phyloP scores from a whole-genome alignment of 2,797 vertebrate genomes.

The Alfaro cultratus region DNA sequence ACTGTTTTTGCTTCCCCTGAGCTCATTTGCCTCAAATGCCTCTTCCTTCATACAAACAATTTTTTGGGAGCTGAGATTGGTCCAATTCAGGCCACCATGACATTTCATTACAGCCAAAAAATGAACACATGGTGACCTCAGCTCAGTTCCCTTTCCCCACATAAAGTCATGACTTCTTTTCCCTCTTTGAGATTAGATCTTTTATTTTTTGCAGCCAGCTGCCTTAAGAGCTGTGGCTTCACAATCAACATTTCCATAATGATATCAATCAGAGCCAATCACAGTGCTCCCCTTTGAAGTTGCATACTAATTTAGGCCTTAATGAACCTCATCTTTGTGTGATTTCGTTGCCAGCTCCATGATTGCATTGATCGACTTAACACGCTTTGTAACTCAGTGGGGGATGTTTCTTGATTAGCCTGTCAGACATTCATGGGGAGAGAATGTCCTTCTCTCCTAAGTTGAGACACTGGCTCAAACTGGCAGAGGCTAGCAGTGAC shows the following conservation, averaged over 20 bases:
- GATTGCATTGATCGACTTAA: slow-evolving; percentile 73
- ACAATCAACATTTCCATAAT: slow-evolving; percentile 66
- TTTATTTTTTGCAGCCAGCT: slow-evolving; percentile 27
- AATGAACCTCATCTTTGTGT: slow-evolving; percentile 54
- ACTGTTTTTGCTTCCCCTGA: slow-evolving; percentile 47
- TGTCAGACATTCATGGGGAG: slow-evolving; percentile 44
- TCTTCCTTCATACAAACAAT: slow-evolving; percentile 60
- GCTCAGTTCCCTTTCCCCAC: slow-evolving; percentile 27
- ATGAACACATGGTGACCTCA: slow-evolving; percentile 67
- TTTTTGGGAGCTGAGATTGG: slow-evolving; percentile 51
- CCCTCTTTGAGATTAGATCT: slow-evolving; percentile 18
- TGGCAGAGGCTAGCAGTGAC: slow-evolving; percentile 44
- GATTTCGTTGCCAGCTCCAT: slow-evolving; percentile 53
- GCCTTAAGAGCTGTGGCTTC: slow-evolving; percentile 40
- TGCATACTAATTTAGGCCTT: slow-evolving; percentile 61
- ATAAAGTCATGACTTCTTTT: slow-evolving; percentile 48
- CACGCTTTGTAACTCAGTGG: slow-evolving; percentile 52
- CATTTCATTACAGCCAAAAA: slow-evolving; percentile 68
- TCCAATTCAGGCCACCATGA: slow-evolving; percentile 52
- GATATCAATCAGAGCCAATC: slow-evolving; percentile 75
- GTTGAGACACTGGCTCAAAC: slow-evolving; percentile 53
- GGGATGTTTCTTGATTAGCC: slow-evolving; percentile 60
- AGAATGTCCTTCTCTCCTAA: slow-evolving; percentile 61
- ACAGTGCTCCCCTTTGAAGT: slow-evolving; percentile 49
- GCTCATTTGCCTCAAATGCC: slow-evolving; percentile 69